Evolutionary conservation across 2,888 invertebrate species (phyloP), one percentile per base, ranked within the genome.

Genomic region (Charanyca ferruginea): DNA sequence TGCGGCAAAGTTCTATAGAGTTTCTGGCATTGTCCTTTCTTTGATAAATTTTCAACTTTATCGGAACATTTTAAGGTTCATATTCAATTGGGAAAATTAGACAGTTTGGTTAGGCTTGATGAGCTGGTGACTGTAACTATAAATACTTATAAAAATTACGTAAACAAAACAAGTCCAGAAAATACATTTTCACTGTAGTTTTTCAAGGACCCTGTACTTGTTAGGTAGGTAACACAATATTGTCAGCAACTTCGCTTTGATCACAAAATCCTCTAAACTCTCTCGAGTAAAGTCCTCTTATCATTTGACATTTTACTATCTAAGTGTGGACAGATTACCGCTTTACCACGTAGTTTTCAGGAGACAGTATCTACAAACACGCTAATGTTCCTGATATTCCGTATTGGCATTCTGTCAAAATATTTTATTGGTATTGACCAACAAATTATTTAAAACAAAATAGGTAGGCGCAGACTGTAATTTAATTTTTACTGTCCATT

Each of bases 321-420:
- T 22, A 59, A n/a, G 51, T 48, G 72, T 59, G 18, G 52, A 76
- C 25, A 60, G 42, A 53, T 44, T 44, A 45, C 53, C 32, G 11
- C 23, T 18, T 52, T 16, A 23, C 42, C 47, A 52, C 45, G 22
- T 32, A 52, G 8, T 66, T 51, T 54, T 32, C 54, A 44, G 28
- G 13, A 41, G 41, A 47, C 20, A 20, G 52, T 41, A 20, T n/a
- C n/a, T 20, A 35, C 25, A 57, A 44, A 59, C n/a, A 55, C 25
- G 32, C 28, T 2, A 49, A 58, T 48, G 9, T 49, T 41, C 32
- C 22, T 23, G 20, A 47, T 23, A 60, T 64, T 57, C 44, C 69
- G 62, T 57, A 55, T 66, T 80, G 80, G 77, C 78, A 68, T 66
- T n/a, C 11, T 76, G 65, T 61, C 77, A 78, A 78, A 65, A 67